These are phyloP conservation scores for Malacosoma neustria DNA, from an alignment of 2,888 invertebrate species.

Conservation along the genomic window DNA sequence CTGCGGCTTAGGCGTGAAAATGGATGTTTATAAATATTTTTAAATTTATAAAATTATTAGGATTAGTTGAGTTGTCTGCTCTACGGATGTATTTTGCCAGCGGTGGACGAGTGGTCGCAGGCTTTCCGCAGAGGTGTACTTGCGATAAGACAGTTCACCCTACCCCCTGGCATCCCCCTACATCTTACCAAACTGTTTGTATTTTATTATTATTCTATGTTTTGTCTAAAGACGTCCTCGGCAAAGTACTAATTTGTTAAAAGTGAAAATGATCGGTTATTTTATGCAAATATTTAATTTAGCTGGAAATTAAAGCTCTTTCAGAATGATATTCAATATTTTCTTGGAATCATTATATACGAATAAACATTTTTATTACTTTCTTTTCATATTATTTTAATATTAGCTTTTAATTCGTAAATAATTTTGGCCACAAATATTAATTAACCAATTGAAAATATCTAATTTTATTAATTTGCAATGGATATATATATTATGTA, in stretches of 20 bases:
- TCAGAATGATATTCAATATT: conserved; percentile 1
- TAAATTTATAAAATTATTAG: too few relatives aligned
- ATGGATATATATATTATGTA: too few relatives aligned
- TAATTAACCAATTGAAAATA: too few relatives aligned
- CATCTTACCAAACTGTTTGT: conserved; percentile 51
- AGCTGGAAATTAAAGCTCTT: conserved; percentile 1
- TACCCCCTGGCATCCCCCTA: conserved; percentile 20
- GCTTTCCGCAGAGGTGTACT: conserved; percentile 54
- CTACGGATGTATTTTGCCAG: background rate
- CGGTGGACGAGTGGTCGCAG: conserved; percentile 52
- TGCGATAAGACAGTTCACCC: conserved; percentile 45
- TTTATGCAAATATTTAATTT: conserved; percentile 14
- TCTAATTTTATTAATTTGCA: too few relatives aligned
- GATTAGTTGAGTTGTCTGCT: conserved; percentile 15
- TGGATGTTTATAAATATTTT: too few relatives aligned
- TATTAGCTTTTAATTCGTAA: too few relatives aligned
- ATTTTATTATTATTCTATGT: conserved; percentile 70
- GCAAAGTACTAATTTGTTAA: conserved; percentile 68
- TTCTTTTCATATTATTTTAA: too few relatives aligned
- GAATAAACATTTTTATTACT: too few relatives aligned
- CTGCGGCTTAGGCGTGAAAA: too few relatives aligned
- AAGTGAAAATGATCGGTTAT: conserved; percentile 47
- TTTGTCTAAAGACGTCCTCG: conserved; percentile 59
- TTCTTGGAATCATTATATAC: too few relatives aligned
- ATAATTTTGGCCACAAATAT: too few relatives aligned